Percentiles rank a stretch among this genome's conserved stretches.
phyloP scores from a whole-genome alignment of 2,888 invertebrate species.

The Nephrocerus scutellatus region DNA sequence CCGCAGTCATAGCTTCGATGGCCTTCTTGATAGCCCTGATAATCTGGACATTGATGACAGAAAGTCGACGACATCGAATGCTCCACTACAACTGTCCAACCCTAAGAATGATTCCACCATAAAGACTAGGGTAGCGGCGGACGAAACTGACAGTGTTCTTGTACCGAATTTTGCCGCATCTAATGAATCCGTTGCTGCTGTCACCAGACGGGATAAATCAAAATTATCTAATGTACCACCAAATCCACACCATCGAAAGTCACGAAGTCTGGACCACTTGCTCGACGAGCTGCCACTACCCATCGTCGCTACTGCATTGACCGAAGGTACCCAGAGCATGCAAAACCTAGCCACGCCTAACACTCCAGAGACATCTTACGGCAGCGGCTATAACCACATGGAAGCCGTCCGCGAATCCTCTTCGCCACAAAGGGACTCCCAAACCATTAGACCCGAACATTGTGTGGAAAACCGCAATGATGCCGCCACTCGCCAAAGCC shows the following conservation, averaged over 20 bases:
- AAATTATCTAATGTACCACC: constrained; percentile 27
- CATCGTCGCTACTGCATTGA: constrained; percentile 29
- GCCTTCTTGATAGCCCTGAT: constrained; percentile 50
- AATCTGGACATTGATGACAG: constrained; percentile 33
- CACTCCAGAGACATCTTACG: constrained; percentile 27
- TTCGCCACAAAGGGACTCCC: constrained; percentile 32
- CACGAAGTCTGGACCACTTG: constrained; percentile 59
- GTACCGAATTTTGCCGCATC: not conserved
- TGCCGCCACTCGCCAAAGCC: constrained; percentile 37
- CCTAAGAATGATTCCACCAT: constrained; percentile 23
- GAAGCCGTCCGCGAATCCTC: constrained; percentile 12
- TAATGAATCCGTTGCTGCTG: constrained; percentile 17
- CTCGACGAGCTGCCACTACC: constrained; percentile 48
- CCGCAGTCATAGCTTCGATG: constrained; percentile 58
- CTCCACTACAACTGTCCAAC: constrained; percentile 37
- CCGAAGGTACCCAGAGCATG: constrained; percentile 45
- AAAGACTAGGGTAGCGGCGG: constrained; percentile 18
- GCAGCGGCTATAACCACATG: constrained; percentile 23
- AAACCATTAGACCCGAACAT: constrained; percentile 39
- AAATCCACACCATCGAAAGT: constrained; percentile 48
- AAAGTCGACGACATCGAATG: constrained; percentile 38
- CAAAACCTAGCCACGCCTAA: constrained; percentile 41
- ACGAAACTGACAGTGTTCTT: constrained; percentile 17
- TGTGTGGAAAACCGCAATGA: constrained; percentile 19
- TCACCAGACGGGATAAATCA: constrained; percentile 37